Evolutionary conservation across 2,888 invertebrate genomes (phyloP).

Genomic region (Hemaris fuciformis): DNA sequence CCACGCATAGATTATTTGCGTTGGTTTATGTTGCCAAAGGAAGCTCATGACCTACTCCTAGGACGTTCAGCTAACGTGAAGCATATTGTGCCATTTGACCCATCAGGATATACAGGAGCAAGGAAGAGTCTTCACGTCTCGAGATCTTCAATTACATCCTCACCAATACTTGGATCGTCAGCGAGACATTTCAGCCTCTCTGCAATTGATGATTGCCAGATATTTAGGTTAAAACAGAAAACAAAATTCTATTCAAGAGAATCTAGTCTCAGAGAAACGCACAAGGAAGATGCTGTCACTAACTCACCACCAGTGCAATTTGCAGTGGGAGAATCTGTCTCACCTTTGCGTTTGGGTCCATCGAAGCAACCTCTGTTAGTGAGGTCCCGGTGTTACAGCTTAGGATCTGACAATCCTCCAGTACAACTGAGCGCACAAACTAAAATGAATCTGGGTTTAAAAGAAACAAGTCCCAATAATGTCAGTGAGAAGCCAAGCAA

Average conservation of each 20-base stretch:
- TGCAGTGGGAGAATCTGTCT: conserved; percentile 85
- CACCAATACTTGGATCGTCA: conserved; percentile 78
- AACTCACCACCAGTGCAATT: conserved; percentile 81
- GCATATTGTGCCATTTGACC: conserved; percentile 88
- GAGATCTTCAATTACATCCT: conserved; percentile 64
- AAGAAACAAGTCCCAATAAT: conserved; percentile 71
- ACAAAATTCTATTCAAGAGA: conserved; percentile 71
- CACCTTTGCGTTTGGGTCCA: conserved; percentile 64
- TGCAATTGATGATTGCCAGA: conserved; percentile 82
- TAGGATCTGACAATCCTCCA: conserved; percentile 81
- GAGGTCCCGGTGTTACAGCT: conserved; percentile 84
- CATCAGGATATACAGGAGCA: conserved; percentile 80
- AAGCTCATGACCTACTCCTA: conserved; percentile 88
- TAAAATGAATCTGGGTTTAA: conserved; percentile 83
- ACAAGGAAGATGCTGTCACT: conserved; percentile 56
- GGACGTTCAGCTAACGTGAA: conserved; percentile 89
- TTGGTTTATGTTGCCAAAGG: conserved; percentile 95
- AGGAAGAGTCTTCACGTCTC: conserved; percentile 67
- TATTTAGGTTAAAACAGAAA: conserved; percentile 71
- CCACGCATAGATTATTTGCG: conserved; percentile 85
- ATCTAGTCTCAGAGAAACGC: conserved; percentile 69
- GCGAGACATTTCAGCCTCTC: conserved; percentile 87
- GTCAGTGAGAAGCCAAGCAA: conserved; percentile 57
- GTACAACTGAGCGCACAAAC: conserved; percentile 83
- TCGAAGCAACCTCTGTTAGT: conserved; percentile 51